Percentiles rank a stretch among this genome's conserved stretches.
Conservation (phyloP, 2,113 vertebrate genomes). For the Lipotes vexillifer region DNA sequence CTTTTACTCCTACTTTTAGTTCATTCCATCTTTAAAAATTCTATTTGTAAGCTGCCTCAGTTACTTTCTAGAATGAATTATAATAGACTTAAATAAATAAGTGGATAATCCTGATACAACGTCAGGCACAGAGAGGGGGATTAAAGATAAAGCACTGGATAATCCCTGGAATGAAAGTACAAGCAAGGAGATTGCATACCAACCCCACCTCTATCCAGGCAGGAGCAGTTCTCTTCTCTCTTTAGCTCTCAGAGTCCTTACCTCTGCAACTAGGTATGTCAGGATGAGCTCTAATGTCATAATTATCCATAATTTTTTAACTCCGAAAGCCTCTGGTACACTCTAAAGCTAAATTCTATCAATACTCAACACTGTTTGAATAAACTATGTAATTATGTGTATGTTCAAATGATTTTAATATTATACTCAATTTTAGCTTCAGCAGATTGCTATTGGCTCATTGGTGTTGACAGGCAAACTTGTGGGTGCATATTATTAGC, state of each 20-base stretch:
- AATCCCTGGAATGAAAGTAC: not conserved
- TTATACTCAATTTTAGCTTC: conserved; percentile 35
- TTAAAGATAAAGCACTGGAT: not conserved
- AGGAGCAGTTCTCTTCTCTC: not conserved
- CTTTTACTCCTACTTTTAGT: not conserved
- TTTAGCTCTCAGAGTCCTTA: not conserved
- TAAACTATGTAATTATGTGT: not conserved
- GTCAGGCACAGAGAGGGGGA: not conserved
- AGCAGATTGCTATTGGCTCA: conserved; percentile 45
- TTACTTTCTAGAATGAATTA: not conserved
- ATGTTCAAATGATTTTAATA: conserved; percentile 26
- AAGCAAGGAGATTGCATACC: not conserved
- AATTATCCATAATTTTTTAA: not conserved
- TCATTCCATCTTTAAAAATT: not conserved
- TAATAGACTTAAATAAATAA: not conserved
- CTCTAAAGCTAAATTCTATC: not conserved
- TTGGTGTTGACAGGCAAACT: conserved; percentile 44
- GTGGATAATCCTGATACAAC: not conserved
- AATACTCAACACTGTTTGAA: not conserved
- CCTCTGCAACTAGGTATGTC: not conserved
- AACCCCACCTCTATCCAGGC: not conserved
- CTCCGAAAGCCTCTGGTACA: not conserved
- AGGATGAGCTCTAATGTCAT: not conserved
- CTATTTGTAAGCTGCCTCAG: not conserved
- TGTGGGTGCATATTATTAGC: conserved; percentile 47